Evolutionary conservation across 2,888 invertebrate species (phyloP), one percentile per base, ranked within the genome.

Genomic region (Neocrepidodera transversa): DNA sequence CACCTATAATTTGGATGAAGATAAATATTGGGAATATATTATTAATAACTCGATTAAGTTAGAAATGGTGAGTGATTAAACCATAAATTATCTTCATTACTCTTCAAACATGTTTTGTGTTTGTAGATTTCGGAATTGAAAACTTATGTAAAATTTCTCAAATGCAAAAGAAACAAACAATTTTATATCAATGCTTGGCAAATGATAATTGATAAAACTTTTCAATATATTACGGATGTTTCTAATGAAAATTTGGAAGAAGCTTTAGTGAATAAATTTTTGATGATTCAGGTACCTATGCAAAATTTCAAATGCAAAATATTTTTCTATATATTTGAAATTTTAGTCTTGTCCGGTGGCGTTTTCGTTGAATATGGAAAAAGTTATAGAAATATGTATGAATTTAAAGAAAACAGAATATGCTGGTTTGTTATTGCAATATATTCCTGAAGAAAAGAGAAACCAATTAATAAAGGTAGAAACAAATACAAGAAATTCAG

Each of bases 181-280:
- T 75, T 71, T 60, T 75, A 72, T 51, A 59, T 73, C n/a, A 66
- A 70, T 5, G 76, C 74, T 8, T 78, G 77, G 78, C 72, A 76
- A 57, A 62, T 59, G 11, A 64, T 76, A 13, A 65, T 76, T 6
- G 68, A 72, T 58, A 52, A 74, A 56, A 65, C 64, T 1, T 72
- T 76, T 58, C 65, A 67, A 30, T 18, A 56, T 36, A 43, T 53
- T 3, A 20, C 23, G 4, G 49, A 35, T 14, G 11, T n/a, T 8
- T 45, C 60, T 11, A 60, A 65, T 8, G 54, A 61, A 2, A 62
- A 62, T 26, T 18, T 70, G 23, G 64, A 67, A 32, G 51, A 68
- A 10, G 18, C 49, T 14, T 69, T 68, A 18, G 40, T 72, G n/a
- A 60, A 71, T 18, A 70, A 71, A 61, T 69, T 75, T 36, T 51